Base-by-base conservation (phyloP, 1,140 invertebrate species). In the Popillia japonica region DNA sequence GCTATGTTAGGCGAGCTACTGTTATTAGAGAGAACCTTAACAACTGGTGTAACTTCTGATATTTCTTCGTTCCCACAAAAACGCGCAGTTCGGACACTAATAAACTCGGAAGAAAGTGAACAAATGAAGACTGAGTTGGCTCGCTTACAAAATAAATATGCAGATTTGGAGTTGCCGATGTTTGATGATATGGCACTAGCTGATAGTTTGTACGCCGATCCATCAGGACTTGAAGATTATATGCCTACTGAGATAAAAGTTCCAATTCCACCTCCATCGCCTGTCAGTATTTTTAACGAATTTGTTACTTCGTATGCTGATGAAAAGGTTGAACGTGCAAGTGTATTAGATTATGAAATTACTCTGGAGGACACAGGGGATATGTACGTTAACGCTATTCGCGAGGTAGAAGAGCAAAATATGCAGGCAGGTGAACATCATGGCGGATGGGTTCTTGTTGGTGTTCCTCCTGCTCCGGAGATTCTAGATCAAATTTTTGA, bases 371-470 rank as follows among this genome's bases (percentile, higher is more conserved):
- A 80, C 55, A 40, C 82, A n/a, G 55, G 76, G 3, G 83, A 85
- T 68, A 85, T 87, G 82, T 83, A 90, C 9, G 80, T 84, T 23
- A 84, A 81, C 11, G 80, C 83, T 9, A 86, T 91, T 42, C 82
- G 80, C 81, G 78, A 80, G 40, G 83, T 86, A 59, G 88, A 89
- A 77, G 81, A 83, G n/a, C 78, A 83, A 78, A 79, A 80, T 78
- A 42, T 81, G 79, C 82, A 78, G 81, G 81, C 79, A 75, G 78
- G 79, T 74, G 86, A 76, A 14, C 40, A 76, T 72, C 55, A 61
- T 42, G 87, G 88, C 14, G 89, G 89, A 76, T 92, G 88, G 87
- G 87, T 92, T 78, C 84, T 92, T 34, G 90, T 91, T 83, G 90
- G 87, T 3, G 88, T 91, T 85, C 84, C 87, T 27, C 82, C 85